Base-by-base conservation (phyloP, 1,140 invertebrate species). In the Oreohelix idahoensis region DNA sequence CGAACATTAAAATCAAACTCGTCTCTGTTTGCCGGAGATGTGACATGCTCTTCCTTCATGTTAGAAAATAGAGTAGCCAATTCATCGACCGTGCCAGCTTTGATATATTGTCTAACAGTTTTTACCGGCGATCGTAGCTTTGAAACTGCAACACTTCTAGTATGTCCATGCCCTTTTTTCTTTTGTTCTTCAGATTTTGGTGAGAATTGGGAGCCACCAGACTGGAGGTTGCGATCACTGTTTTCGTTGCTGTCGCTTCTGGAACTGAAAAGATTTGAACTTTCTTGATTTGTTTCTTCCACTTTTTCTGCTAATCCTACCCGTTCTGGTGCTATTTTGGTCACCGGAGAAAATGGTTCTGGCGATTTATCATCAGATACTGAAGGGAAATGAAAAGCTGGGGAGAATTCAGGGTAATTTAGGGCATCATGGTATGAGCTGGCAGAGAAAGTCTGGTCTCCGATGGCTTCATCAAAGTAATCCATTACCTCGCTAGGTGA, bases 31-130 rank as follows among this genome's bases (percentile, higher is more conserved):
- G 38, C 8, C 0, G 77, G 74, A 32, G 74, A 76, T 2, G 45
- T 51, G 26, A 51, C 17, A 32, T 71, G n/a, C 4, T 81, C 35
- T 10, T 39, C 39, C 10, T 70, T 71, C 79, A 70, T 32, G 29
- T 71, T 71, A 32, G 80, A 15, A 49, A 82, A 82, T 5, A 82
- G 49, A 29, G 42, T 53, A n/a, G 80, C 51, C 36, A 82, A 29
- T 15, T 82, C 71, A 13, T 82, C 80, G 1, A 82, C 80, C 29
- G 49, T 74, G 17, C 80, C 80, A 29, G 42, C 45, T 39, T 82
- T 82, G 35, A 82, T 82, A 8, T 82, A 49, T 49, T 82, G 70
- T 29, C 80, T 70, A n/a, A 82, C 71, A n/a, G 80, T 75, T 49
- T 82, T 82, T 39, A 80, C 66, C 23, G 71, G 66, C 10, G 79